These are phyloP conservation scores for Slavum lentiscoides DNA, from an alignment of 2,888 invertebrate genomes.

Conservation along the genomic window DNA sequence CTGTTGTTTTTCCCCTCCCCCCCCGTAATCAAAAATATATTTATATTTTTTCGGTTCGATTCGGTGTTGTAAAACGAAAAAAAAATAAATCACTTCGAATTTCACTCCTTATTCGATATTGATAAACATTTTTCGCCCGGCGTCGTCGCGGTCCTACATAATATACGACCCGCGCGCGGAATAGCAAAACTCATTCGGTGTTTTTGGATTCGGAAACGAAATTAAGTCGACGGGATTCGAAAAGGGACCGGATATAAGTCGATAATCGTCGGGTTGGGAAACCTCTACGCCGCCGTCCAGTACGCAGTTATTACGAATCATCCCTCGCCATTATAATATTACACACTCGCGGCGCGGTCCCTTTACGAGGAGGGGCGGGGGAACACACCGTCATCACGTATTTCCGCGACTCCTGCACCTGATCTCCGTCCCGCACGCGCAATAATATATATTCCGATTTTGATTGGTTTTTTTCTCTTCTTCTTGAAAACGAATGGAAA, in stretches of 20 bases:
- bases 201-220: slow-evolving; percentile 42
- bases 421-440: no score
- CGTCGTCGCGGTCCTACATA: neutral
- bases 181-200: slow-evolving; percentile 16
- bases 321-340: neutral
- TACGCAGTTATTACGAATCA: slow-evolving; percentile 33
- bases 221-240: slow-evolving; percentile 34
- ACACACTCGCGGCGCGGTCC: no score
- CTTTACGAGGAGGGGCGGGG: no score
- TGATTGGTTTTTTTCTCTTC: no score
- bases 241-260: slow-evolving; percentile 48
- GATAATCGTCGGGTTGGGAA: slow-evolving; percentile 34
- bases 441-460: no score
- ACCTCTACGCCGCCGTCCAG: slow-evolving; percentile 20
- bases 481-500: no score
- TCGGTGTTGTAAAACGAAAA: no score
- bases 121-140: neutral
- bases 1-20: no score
- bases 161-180: neutral
- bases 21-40: no score
- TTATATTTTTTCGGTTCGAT: no score
- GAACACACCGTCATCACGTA: neutral
- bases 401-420: no score
- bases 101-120: neutral
- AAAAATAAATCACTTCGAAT: neutral